Evolutionary conservation across 2,888 invertebrate species (phyloP).

Genomic region (Metalampra italica): DNA sequence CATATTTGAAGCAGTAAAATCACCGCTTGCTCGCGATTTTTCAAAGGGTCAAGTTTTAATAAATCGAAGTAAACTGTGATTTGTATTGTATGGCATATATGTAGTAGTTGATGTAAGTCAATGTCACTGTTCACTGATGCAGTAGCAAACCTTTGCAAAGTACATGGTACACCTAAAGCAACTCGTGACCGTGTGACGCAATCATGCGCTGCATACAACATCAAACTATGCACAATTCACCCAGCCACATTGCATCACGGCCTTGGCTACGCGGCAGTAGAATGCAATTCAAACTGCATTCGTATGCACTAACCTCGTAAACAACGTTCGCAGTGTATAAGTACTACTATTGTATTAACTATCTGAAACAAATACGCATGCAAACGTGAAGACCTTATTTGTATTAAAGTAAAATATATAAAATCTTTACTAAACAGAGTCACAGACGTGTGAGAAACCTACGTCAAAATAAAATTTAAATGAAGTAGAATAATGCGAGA

Average conservation of each 20-base stretch:
- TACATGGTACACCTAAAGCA: background rate
- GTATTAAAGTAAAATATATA: no score
- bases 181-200: slow-evolving; percentile 38
- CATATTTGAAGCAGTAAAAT: no score
- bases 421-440: no score
- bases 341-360: no score
- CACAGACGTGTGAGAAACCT: no score
- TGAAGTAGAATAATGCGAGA: no score
- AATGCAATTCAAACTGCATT: slow-evolving; percentile 57
- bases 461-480: no score
- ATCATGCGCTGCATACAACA: slow-evolving; percentile 54
- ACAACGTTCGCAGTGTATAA: background rate
- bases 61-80: background rate
- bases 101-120: background rate
- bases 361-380: no score
- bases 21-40: no score
- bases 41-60: no score
- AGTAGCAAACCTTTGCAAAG: background rate
- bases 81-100: no score
- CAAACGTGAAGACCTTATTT: no score
- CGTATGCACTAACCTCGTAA: slow-evolving; percentile 35
- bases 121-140: background rate
- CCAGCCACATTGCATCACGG: slow-evolving; percentile 64
- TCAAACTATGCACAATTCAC: slow-evolving; percentile 44
- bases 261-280: slow-evolving; percentile 66